Conservation (phyloP, 2,797 vertebrate genomes). For the Podargus strigoides region DNA sequence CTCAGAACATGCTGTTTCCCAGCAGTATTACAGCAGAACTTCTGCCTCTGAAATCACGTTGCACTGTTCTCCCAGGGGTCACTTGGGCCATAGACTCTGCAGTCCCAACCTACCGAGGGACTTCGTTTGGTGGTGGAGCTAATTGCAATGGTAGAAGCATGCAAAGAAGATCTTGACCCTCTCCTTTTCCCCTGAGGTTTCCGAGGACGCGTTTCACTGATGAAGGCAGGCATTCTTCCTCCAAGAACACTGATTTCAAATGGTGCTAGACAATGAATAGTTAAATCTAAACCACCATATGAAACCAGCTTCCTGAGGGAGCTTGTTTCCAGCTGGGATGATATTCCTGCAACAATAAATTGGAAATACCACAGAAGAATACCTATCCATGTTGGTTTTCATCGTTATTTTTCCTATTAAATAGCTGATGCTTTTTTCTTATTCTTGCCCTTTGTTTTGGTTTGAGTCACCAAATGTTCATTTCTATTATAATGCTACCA, state of each 20-base stretch:
- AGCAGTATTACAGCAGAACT: not conserved
- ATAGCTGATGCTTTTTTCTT: not conserved
- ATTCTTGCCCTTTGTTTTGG: not conserved
- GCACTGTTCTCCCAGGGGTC: not conserved
- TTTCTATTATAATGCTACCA: not conserved
- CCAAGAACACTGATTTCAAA: slow-evolving; percentile 99
- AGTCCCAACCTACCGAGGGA: not conserved
- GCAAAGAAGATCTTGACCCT: not conserved
- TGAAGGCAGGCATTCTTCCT: slow-evolving; percentile 77
- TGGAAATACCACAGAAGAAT: slow-evolving; percentile 23
- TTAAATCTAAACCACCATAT: slow-evolving; percentile 99
- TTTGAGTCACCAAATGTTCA: not conserved
- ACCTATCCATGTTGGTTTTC: not conserved
- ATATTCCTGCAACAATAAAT: slow-evolving; percentile 31
- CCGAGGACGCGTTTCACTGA: not conserved
- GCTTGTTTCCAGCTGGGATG: slow-evolving; percentile 51
- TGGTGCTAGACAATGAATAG: slow-evolving; percentile 97
- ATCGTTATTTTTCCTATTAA: not conserved
- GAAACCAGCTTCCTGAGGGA: slow-evolving; percentile 99
- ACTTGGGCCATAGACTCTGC: not conserved
- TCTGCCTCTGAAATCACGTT: not conserved
- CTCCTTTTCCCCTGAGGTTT: not conserved
- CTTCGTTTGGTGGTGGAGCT: not conserved
- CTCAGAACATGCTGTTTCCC: not conserved
- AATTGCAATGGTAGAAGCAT: not conserved